Base-by-base conservation (phyloP, 2,888 invertebrate genomes). In the Agrotis exclamationis region DNA sequence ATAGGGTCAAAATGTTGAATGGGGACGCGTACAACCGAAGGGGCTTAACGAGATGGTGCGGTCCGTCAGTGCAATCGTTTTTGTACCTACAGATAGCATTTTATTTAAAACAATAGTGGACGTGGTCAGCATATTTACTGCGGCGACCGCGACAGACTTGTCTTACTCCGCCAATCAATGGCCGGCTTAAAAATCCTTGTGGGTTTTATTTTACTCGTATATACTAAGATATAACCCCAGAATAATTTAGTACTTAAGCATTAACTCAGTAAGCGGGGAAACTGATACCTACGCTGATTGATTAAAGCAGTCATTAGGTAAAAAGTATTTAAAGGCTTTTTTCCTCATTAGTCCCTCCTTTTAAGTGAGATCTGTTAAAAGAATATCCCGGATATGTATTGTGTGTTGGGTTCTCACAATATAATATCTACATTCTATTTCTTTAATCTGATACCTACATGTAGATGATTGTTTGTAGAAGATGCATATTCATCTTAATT, bases 51-150 rank as follows among this genome's bases (percentile, higher is more conserved):
- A 91, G 92, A 87, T 87, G 85, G 85, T 80, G 82, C 79, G 83
- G 79, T 80, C 80, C 76, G 83, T 87, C 82, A 85, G 69, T 76
- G 85, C 76, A 68, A 77, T 86, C 70, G 85, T 86, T 88, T 88
- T 89, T 90, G 90, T 89, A 87, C 83, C 85, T 83, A 86, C 85
- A 74, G 79, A 79, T 84, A 85, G 87, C 86, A 87, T 87, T 91
- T 91, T 91, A 91, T 92, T 91, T 91, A 90, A 92, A 92, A 93
- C 92, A 93, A 93, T 93, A 89, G 93, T 84, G 89, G 85, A 93
- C 93, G 93, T 92, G 93, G 87, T 76, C 86, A 69, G 93, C 89
- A 93, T 92, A 87, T 87, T 84, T 77, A 82, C 74, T 54, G 69
- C 77, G 79, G 82, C 67, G 81, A 75, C 79, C 72, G 86, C 85